phyloP scores from a whole-genome alignment of 1,140 invertebrate genomes.

The Drosophila malerkotliana region DNA sequence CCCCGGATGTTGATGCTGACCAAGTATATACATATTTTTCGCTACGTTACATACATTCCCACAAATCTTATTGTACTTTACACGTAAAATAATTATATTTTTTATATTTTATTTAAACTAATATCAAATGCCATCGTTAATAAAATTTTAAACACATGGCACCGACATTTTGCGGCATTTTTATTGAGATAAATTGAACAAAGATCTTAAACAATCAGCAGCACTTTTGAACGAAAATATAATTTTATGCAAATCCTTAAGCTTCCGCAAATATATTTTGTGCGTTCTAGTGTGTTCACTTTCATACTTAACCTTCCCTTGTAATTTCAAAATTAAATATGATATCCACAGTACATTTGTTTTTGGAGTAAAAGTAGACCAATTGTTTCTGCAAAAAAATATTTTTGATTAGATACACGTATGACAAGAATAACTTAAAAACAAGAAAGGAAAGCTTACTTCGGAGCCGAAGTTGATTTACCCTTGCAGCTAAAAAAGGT shows the following conservation, averaged over 20 bases:
- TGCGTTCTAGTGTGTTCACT: slow-evolving; percentile 83
- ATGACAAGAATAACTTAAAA: not conserved
- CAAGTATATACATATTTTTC: no score
- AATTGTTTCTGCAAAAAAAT: slow-evolving; percentile 90
- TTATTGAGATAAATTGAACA: slow-evolving; percentile 22
- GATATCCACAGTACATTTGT: slow-evolving; percentile 96
- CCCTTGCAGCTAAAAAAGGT: no score
- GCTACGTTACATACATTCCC: no score
- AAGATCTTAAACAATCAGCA: slow-evolving; percentile 75
- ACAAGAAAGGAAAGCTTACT: no score
- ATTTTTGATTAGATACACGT: not conserved
- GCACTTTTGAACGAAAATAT: slow-evolving; percentile 84
- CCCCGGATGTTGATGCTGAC: no score
- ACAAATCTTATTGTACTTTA: no score
- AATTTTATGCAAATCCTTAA: slow-evolving; percentile 79
- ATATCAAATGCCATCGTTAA: no score
- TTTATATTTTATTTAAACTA: no score
- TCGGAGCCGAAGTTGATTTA: no score
- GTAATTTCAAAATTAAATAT: slow-evolving; percentile 92
- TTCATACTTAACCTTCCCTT: slow-evolving; percentile 86
- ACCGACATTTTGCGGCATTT: no score
- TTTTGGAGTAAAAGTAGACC: slow-evolving; percentile 91
- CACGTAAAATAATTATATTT: no score
- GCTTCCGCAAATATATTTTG: slow-evolving; percentile 70
- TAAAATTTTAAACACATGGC: no score